Evolutionary conservation across 1,140 invertebrate species (phyloP).

Genomic region (Drosophila prosaltans): DNA sequence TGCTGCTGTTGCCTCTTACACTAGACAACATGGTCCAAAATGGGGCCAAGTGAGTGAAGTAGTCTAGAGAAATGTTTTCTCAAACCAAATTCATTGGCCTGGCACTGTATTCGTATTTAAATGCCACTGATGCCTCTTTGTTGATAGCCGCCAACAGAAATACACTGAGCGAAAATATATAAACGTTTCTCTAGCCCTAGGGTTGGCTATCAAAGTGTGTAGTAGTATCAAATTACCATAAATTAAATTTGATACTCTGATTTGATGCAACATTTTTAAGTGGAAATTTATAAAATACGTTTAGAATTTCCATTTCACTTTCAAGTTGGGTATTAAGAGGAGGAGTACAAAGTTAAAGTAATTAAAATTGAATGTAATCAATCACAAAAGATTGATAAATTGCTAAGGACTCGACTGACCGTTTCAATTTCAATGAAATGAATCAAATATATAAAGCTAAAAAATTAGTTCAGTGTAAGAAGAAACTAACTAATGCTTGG

Average conservation of each 20-base stretch:
- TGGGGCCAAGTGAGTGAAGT: neutral
- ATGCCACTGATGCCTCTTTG: slow-evolving; percentile 59
- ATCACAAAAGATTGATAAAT: no score
- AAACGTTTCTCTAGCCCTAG: neutral
- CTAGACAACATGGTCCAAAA: slow-evolving; percentile 18
- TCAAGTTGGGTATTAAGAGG: no score
- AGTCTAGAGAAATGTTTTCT: slow-evolving; percentile 43
- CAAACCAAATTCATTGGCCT: slow-evolving; percentile 26
- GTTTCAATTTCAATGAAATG: neutral
- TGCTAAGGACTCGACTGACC: no score
- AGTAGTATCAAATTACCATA: neutral
- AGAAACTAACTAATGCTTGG: slow-evolving; percentile 30
- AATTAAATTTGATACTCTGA: no score
- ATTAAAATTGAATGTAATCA: no score
- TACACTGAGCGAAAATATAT: slow-evolving; percentile 34
- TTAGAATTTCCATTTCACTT: no score
- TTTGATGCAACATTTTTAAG: no score
- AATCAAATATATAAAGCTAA: neutral
- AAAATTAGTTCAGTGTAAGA: slow-evolving; percentile 45
- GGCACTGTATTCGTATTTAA: slow-evolving; percentile 62
- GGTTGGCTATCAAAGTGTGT: neutral
- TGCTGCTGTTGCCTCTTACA: slow-evolving; percentile 34
- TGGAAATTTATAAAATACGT: no score
- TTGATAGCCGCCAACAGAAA: slow-evolving; percentile 51
- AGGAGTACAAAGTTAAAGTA: no score